Evolutionary conservation across 2,113 vertebrate genomes (phyloP).

Genomic region (Eleginops maclovinus): DNA sequence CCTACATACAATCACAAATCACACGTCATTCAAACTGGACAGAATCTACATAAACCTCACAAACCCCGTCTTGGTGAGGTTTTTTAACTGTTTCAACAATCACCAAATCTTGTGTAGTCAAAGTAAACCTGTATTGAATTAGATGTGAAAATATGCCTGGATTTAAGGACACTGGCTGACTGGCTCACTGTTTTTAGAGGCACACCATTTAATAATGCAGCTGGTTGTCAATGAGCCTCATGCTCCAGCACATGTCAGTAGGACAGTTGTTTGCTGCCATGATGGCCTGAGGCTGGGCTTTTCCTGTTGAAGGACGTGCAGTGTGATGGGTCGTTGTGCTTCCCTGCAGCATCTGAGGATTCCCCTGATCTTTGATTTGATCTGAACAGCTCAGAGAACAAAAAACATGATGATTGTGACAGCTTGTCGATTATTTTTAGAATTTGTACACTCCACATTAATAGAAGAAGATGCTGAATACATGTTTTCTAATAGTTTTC

Average conservation of each 20-base stretch:
- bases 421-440: conserved; percentile 20
- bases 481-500: not conserved
- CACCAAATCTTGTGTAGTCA: too few species aligned
- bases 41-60: too few species aligned
- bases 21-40: too few species aligned
- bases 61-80: too few species aligned
- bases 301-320: conserved; percentile 10
- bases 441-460: not conserved
- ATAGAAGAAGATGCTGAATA: not conserved
- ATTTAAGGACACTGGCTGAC: too few species aligned
- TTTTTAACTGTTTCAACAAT: too few species aligned
- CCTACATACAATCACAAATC: too few species aligned
- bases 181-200: too few species aligned
- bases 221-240: not conserved
- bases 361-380: conserved; percentile 1
- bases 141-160: too few species aligned
- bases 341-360: not conserved
- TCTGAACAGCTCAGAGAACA: not conserved
- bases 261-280: not conserved
- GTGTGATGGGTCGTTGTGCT: conserved; percentile 6
- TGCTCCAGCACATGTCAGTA: not conserved
- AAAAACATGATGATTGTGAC: not conserved
- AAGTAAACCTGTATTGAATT: too few species aligned
- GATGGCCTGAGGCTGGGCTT: not conserved
- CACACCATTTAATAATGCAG: not conserved